A percentile compares a stretch with the other conserved stretches of the same genome.
Conservation (phyloP, 2,797 vertebrate genomes). For the Coccyzus lansbergi region DNA sequence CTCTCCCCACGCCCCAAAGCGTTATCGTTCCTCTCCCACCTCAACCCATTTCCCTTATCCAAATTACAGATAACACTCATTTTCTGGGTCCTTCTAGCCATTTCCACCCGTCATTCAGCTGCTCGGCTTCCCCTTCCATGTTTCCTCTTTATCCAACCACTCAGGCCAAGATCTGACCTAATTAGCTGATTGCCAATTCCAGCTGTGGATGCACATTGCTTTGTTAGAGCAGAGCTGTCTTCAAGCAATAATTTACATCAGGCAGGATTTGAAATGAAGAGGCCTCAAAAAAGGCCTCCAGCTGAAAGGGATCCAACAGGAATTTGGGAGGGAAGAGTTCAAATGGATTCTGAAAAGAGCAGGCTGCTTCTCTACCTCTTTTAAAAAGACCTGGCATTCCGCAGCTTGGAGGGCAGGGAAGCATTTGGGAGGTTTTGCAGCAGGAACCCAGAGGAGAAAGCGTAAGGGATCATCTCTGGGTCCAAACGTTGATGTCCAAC, state of each 20-base stretch:
- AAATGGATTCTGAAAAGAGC: not conserved
- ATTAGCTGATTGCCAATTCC: constrained; percentile 61
- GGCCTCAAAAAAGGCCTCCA: constrained; percentile 39
- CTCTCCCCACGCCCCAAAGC: not conserved
- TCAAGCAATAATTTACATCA: constrained; percentile 36
- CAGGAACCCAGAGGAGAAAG: not conserved
- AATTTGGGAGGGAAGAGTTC: constrained; percentile 35
- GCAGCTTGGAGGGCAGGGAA: constrained; percentile 2
- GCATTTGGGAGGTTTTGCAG: not conserved
- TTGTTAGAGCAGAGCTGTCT: constrained; percentile 36
- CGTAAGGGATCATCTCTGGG: not conserved
- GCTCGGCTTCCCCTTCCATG: not conserved
- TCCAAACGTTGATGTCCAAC: rapidly evolving
- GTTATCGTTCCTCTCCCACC: not conserved
- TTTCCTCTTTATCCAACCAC: constrained; percentile 1
- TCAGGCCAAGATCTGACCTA: constrained; percentile 58
- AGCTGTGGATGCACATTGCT: constrained; percentile 39
- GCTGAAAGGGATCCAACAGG: constrained; percentile 31
- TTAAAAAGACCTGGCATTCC: not conserved
- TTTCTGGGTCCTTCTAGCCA: constrained; percentile 39
- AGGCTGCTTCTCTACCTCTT: not conserved
- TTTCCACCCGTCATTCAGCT: constrained; percentile 33
- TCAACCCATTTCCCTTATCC: not conserved
- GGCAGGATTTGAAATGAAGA: constrained; percentile 23
- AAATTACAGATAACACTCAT: constrained; percentile 13